Conservation (phyloP, 2,797 vertebrate genomes). For the Alcedo atthis region DNA sequence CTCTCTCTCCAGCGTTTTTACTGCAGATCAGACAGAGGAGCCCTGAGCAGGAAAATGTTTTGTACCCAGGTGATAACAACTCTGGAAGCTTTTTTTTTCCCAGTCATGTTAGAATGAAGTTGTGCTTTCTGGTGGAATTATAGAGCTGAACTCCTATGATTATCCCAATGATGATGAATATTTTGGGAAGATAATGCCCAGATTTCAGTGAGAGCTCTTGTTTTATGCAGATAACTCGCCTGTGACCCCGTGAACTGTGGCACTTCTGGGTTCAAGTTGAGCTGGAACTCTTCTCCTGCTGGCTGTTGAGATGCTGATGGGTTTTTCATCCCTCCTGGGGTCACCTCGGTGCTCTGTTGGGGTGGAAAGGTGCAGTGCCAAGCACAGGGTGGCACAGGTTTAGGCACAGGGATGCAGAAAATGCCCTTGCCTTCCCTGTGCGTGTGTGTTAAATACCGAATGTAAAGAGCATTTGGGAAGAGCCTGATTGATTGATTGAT, state of each 20-base stretch:
- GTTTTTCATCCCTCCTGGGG: no score
- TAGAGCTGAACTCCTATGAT: background rate
- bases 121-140: background rate
- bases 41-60: background rate
- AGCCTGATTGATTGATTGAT: background rate
- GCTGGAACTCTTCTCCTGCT: background rate
- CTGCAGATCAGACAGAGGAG: background rate
- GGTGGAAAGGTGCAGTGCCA: background rate
- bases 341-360: background rate
- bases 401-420: background rate
- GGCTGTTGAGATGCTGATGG: background rate
- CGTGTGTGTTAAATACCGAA: background rate
- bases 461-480: background rate
- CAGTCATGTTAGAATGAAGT: background rate
- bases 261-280: conserved; percentile 24
- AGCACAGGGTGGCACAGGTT: background rate
- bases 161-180: background rate
- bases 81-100: background rate
- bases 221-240: conserved; percentile 10
- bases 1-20: background rate
- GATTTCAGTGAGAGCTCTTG: background rate
- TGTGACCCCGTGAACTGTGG: background rate
- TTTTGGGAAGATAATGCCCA: background rate
- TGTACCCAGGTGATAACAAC: background rate
- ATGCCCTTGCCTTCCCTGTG: background rate